These are phyloP conservation scores for Salarias fasciatus DNA, from an alignment of 2,797 vertebrate genomes.

Conservation along the genomic window DNA sequence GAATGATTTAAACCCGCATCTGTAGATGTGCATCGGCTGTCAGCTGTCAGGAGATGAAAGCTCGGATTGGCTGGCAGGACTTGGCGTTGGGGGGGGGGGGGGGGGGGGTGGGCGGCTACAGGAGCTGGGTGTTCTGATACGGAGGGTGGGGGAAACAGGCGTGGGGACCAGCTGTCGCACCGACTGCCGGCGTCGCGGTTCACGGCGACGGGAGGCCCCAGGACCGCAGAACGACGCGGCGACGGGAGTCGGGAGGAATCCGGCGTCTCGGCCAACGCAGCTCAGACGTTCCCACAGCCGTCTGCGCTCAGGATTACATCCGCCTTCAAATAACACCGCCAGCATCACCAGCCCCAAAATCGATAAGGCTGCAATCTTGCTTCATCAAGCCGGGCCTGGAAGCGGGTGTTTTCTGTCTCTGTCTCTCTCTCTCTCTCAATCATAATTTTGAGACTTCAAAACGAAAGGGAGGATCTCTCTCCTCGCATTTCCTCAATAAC, in stretches of 20 bases:
- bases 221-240: conserved; percentile 48
- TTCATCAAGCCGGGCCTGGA: conserved; percentile 34
- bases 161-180: conserved; percentile 77
- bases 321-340: conserved; percentile 45
- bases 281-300: conserved; percentile 36
- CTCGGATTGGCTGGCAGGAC: conserved; percentile 61
- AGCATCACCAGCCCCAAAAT: no score
- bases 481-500: conserved; percentile 45
- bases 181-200: conserved; percentile 62
- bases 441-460: conserved; percentile 50
- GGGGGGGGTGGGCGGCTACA: conserved; percentile 53
- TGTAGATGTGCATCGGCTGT: conserved; percentile 71
- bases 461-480: conserved; percentile 41
- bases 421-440: conserved; percentile 3
- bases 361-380: conserved; percentile 51
- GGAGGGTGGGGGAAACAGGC: conserved; percentile 55
- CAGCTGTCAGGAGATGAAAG: conserved; percentile 79
- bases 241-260: conserved; percentile 65
- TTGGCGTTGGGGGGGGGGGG: no score
- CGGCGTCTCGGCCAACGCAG: conserved; percentile 32
- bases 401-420: no score
- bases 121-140: conserved; percentile 63
- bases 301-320: conserved; percentile 46
- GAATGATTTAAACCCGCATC: conserved; percentile 81
- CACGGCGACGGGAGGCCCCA: conserved; percentile 50